phyloP scores from a whole-genome alignment of 2,797 vertebrate species.

The Poliocrania exsul region DNA sequence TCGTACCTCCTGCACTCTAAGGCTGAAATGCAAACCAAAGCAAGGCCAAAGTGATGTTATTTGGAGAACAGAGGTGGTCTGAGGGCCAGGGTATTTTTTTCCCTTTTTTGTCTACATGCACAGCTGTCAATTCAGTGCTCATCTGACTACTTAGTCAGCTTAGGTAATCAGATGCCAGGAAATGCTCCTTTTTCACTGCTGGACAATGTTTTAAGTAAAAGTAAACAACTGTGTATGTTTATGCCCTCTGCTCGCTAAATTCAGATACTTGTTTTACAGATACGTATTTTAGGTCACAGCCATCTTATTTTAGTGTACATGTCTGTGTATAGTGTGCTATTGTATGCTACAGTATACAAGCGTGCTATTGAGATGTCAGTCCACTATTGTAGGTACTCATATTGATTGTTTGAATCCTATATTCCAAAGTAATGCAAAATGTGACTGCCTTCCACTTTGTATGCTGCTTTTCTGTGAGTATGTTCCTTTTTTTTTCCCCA shows the following conservation, averaged over 20 bases:
- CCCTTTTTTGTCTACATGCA: rapidly evolving
- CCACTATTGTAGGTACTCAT: background rate
- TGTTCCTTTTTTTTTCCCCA: rapidly evolving
- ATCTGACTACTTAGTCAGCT: background rate
- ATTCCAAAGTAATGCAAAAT: background rate
- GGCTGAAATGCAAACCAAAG: background rate
- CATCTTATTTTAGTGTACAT: background rate
- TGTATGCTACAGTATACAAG: background rate
- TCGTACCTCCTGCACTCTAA: background rate
- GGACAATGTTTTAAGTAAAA: background rate
- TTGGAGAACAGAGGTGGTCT: background rate
- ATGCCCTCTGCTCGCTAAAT: background rate
- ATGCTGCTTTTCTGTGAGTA: background rate
- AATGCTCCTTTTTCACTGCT: background rate
- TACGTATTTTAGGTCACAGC: background rate
- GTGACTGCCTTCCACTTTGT: background rate
- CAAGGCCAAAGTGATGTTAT: background rate
- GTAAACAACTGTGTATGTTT: background rate
- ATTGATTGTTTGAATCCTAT: background rate
- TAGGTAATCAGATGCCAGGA: background rate
- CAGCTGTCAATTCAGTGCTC: background rate
- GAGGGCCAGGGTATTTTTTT: background rate
- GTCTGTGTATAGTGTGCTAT: background rate
- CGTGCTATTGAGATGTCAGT: background rate
- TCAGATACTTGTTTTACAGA: background rate